Percentiles rank a stretch among this genome's conserved stretches.
phyloP scores from a whole-genome alignment of 2,113 vertebrate species.

The Embiotoca jacksoni region DNA sequence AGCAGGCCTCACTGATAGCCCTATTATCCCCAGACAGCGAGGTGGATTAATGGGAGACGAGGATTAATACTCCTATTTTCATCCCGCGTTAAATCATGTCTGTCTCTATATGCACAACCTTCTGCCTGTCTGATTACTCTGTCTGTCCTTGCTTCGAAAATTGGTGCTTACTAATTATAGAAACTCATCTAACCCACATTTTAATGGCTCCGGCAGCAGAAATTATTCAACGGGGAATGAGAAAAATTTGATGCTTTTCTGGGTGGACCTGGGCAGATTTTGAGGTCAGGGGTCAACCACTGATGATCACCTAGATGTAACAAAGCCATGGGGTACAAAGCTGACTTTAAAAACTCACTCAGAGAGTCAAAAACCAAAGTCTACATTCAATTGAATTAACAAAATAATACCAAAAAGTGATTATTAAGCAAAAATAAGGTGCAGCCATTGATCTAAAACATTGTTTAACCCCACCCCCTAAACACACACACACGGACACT shows the following conservation, averaged over 20 bases:
- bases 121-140: constrained; percentile 32
- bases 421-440: neutral
- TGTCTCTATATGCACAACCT: constrained; percentile 41
- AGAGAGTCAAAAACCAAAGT: neutral
- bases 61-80: constrained; percentile 73
- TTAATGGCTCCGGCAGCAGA: neutral
- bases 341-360: no score
- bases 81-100: constrained; percentile 49
- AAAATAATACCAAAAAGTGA: neutral
- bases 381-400: neutral
- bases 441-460: neutral
- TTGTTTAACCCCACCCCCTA: constrained; percentile 39
- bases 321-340: no score
- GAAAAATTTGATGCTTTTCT: neutral
- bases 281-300: neutral
- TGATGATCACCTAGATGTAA: neutral
- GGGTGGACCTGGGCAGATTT: constrained; percentile 3
- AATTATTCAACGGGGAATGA: neutral
- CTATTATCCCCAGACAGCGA: constrained; percentile 62
- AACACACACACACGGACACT: neutral
- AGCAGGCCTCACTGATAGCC: constrained; percentile 47
- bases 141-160: constrained; percentile 14
- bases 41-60: constrained; percentile 68
- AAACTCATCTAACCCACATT: neutral
- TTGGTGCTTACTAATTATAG: constrained; percentile 6